Base-by-base conservation (phyloP, 64 coral and sea anemone species). In the Montipora foliosa region DNA sequence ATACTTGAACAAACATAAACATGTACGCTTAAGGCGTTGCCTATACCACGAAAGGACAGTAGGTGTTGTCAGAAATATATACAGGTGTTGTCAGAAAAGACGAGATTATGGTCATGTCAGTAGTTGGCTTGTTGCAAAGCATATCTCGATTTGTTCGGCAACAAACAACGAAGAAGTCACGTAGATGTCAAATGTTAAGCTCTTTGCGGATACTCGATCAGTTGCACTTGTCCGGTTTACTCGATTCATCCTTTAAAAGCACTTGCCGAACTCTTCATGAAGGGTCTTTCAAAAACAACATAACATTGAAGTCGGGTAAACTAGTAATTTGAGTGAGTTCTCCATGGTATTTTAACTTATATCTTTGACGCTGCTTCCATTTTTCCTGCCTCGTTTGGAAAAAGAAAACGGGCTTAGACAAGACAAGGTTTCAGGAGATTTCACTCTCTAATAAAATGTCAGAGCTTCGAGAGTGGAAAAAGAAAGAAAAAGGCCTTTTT, bases 141-240 rank as follows among this genome's bases (percentile, higher is more conserved):
- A 76, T 45, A 4, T 76, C 69, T 76, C 22, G 4, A 46, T 46
- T 11, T 20, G 2, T 11, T 76, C 5, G 4, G 2, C 22, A 45
- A 44, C 25, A 76, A 46, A 76, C 1, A 37, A 37, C 29, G 74
- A 76, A 45, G 45, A 45, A 76, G 74, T 46, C 74, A 76, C 74
- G 74, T 76, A 76, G 11, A 8, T 76, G 74, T 76, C 74, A 76
- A 76, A 45, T 76, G 11, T 76, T 76, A 76, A 76, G 25, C 74
- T 22, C 53, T 0, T 11, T 11, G 53, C 4, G 11, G 6, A 57
- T 8, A 57, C 12, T 29, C 46, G 44, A 46, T 7, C 25, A 71
- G 3, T 24, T n/a, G 5, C 21, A 14, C 68, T 24, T 71, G 68
- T 71, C 5, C 5, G 14, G 19, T 71, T 24, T 21, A 14, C 21